Percentiles rank a stretch among this genome's conserved stretches.
Conservation (phyloP, 2,888 invertebrate species). For the Deroplatys truncata region DNA sequence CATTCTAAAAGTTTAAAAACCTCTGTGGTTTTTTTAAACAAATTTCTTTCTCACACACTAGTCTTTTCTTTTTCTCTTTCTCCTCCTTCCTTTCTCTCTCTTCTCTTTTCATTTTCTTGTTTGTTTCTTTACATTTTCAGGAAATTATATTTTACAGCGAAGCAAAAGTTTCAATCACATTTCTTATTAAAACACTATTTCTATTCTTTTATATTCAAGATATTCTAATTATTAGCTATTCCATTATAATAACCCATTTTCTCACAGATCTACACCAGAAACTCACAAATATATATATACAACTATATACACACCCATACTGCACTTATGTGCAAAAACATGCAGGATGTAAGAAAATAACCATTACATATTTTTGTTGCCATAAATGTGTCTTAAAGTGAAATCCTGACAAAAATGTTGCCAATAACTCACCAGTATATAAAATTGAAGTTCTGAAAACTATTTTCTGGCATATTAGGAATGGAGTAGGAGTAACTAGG, state of each 20-base stretch:
- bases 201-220: neutral
- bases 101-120: no score
- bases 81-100: no score
- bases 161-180: neutral
- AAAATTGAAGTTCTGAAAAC: neutral
- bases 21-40: neutral
- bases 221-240: neutral
- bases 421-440: neutral
- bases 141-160: neutral
- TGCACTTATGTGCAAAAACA: neutral
- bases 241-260: neutral
- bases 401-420: neutral
- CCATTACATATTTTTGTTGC: neutral
- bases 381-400: neutral
- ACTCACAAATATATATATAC: neutral
- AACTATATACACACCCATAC: neutral
- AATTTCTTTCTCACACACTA: neutral
- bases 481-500: neutral
- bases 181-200: neutral
- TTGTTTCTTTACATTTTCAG: neutral
- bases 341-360: neutral
- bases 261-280: constrained; percentile 3
- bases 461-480: neutral
- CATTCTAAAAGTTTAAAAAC: neutral
- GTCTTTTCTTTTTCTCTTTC: neutral